Evolutionary conservation across 2,888 invertebrate species (phyloP), one percentile per base, ranked within the genome.

Genomic region (Druceiella hillmani): DNA sequence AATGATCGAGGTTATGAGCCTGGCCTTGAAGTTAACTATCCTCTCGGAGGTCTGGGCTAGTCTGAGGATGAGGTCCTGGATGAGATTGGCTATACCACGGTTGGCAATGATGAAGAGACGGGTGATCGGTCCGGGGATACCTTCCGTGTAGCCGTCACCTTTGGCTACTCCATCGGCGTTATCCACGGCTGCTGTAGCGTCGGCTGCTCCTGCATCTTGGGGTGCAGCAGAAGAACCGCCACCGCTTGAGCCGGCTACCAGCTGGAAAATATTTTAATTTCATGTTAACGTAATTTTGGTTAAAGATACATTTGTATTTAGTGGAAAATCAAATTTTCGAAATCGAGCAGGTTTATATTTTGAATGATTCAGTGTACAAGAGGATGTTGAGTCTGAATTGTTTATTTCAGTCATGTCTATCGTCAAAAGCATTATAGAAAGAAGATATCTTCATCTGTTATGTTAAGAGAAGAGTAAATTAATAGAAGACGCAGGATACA

Each of bases 1-100:
- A 70, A 90, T 89, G 67, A 89, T 83, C 53, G 89, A 86, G 57
- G 89, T 90, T 66, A 90, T 86, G 58, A 90, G 75, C 74, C 88
- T 81, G 62, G 89, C 89, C 75, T 89, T 90, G 81, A 88, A 90
- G 83, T 89, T 89, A 59, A 90, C 89, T 74, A 90, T 83, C 67
- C 87, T 81, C 69, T 90, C 89, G 62, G 89, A 89, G 61, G 89
- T 89, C 66, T 88, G 87, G 41, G 89, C 89, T 64, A 89, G 75
- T 64, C 89, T 88, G 61, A 89, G 77, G 66, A 89, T 89, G 55
- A 90, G 78, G 68, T 90, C 89, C 66, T 89, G 88, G 53, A 89
- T 79, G 53, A 90, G 78, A 64, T 89, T 89, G 55, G 89, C 86
- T 54, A 89, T 78, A 50, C 89, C 89, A 52, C 89, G 76, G 66